phyloP scores from a whole-genome alignment of 2,797 vertebrate species.

The Leucoraja ocellata region DNA sequence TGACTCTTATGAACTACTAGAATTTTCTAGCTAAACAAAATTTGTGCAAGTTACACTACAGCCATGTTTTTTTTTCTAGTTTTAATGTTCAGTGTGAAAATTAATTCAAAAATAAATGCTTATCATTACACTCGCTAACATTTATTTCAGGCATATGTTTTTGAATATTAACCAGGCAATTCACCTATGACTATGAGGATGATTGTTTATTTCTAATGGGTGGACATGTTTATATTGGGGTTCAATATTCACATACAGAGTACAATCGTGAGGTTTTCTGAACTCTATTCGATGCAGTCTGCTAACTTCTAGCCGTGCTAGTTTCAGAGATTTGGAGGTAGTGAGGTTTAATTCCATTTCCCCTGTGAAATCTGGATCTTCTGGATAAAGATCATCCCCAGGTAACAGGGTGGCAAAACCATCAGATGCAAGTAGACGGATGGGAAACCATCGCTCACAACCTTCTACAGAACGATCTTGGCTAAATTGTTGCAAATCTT shows the following conservation, averaged over 20 bases:
- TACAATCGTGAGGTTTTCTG: constrained; percentile 35
- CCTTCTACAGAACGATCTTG: constrained; percentile 61
- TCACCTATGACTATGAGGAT: background rate
- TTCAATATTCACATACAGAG: constrained; percentile 50
- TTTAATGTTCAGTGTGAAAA: too few relatives aligned
- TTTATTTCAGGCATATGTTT: background rate
- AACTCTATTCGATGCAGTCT: constrained; percentile 54
- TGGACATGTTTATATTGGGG: constrained; percentile 55
- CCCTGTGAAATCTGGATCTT: constrained; percentile 56
- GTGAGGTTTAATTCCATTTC: constrained; percentile 45
- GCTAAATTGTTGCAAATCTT: constrained; percentile 67
- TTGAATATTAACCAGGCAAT: background rate
- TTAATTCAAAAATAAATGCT: too few relatives aligned
- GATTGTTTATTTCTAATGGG: constrained; percentile 43
- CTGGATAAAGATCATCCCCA: constrained; percentile 64
- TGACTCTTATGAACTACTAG: too few relatives aligned
- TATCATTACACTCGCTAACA: too few relatives aligned
- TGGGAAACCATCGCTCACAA: constrained; percentile 69
- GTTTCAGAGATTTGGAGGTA: constrained; percentile 55
- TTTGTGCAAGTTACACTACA: too few relatives aligned
- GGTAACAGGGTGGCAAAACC: constrained; percentile 60
- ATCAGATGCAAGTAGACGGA: constrained; percentile 53
- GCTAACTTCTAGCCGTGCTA: constrained; percentile 52
- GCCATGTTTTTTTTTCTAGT: too few relatives aligned
- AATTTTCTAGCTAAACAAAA: too few relatives aligned